Evolutionary conservation across 2,113 vertebrate species (phyloP).

Genomic region (Malurus cyaneus): DNA sequence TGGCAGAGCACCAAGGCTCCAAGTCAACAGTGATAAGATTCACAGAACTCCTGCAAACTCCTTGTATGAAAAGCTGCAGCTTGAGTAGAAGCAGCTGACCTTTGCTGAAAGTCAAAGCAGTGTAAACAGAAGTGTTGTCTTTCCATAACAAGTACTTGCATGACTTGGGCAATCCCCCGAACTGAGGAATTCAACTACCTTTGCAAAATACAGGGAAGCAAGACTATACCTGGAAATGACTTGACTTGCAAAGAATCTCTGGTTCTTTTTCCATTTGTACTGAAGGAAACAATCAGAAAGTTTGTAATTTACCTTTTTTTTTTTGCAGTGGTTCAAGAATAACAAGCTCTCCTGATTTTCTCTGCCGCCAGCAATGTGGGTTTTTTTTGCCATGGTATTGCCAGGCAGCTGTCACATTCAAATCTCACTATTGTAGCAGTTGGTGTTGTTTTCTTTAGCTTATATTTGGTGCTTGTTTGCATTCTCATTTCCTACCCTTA

Average conservation of each 20-base stretch:
- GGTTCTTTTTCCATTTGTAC: not conserved
- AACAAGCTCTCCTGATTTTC: not conserved
- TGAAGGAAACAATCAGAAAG: not conserved
- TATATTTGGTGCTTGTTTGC: not conserved
- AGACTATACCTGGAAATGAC: constrained; percentile 17
- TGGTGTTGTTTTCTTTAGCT: not conserved
- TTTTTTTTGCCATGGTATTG: not conserved
- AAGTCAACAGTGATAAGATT: not conserved
- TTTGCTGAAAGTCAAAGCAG: not conserved
- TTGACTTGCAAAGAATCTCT: not conserved
- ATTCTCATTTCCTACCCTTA: not conserved
- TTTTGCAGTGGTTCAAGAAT: not conserved
- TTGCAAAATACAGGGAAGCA: constrained; percentile 5
- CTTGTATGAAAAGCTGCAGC: not conserved
- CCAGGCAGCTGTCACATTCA: not conserved
- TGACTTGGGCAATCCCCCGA: not conserved
- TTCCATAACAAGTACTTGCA: constrained; percentile 11
- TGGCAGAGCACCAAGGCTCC: not conserved
- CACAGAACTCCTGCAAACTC: not conserved
- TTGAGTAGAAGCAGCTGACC: not conserved
- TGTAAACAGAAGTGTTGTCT: not conserved
- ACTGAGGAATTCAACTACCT: not conserved
- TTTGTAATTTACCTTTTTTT: not conserved
- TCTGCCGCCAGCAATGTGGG: not conserved
- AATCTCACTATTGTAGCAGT: not conserved